Conservation (phyloP, 2,888 invertebrate species). For the Eutolmus rufibarbis region DNA sequence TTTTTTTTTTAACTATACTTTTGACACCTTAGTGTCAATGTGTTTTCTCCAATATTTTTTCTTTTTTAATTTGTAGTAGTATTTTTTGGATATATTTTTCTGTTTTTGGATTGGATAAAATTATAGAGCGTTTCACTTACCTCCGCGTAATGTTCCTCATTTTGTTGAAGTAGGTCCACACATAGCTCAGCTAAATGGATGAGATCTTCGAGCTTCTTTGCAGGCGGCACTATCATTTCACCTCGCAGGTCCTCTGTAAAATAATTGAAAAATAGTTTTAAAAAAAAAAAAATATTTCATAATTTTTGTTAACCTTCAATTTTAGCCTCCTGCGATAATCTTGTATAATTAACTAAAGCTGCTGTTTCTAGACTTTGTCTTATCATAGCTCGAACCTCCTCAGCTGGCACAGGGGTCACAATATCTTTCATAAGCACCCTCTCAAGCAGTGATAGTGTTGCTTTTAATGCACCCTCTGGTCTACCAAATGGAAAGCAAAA, state of each 20-base stretch:
- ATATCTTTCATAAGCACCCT: constrained; percentile 99
- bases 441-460: constrained; percentile 94
- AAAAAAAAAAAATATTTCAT: too few species aligned
- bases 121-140: constrained; percentile 67
- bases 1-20: background rate
- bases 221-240: constrained; percentile 80
- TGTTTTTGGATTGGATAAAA: background rate
- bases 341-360: constrained; percentile 95
- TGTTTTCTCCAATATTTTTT: background rate
- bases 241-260: constrained; percentile 78
- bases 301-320: constrained; percentile 80
- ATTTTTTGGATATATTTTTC: background rate
- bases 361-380: constrained; percentile 98
- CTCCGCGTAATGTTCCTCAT: constrained; percentile 99
- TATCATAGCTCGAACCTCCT: constrained; percentile 95
- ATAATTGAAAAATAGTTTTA: background rate
- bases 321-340: constrained; percentile 95
- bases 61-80: background rate
- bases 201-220: constrained; percentile 93
- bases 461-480: constrained; percentile 97
- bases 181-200: constrained; percentile 97
- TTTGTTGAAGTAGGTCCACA: constrained; percentile 97
- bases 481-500: constrained; percentile 99
- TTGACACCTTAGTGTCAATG: background rate
- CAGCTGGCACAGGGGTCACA: constrained; percentile 92